Percentiles rank a stretch among this genome's conserved stretches.
These are phyloP conservation scores for Coremacera marginata DNA, from an alignment of 2,888 invertebrate species.

Conservation along the genomic window DNA sequence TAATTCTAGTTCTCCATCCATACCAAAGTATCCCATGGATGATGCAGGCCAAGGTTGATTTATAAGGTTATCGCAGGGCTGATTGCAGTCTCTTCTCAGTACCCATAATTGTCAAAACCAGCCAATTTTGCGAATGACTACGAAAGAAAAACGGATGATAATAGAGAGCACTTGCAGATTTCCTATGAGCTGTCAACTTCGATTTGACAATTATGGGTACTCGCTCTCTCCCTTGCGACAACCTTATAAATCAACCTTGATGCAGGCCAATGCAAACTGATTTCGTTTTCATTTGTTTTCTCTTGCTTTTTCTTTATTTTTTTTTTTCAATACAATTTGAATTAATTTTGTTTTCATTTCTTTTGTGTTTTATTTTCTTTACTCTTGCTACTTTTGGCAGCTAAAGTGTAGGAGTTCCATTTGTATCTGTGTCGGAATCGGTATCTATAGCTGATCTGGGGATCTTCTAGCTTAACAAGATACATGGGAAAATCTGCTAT, in stretches of 20 bases:
- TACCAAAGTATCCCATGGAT: conserved; percentile 5
- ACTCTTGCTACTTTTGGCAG: neutral
- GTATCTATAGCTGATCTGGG: neutral
- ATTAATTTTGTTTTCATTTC: conserved; percentile 15
- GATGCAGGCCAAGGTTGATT: neutral
- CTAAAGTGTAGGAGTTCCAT: neutral
- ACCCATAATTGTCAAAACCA: too few species aligned
- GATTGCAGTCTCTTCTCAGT: too few species aligned
- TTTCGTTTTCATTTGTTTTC: conserved; percentile 27
- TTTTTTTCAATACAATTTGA: conserved; percentile 31
- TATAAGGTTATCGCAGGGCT: too few species aligned
- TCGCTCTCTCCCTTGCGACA: too few species aligned
- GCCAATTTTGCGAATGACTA: too few species aligned
- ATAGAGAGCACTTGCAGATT: too few species aligned
- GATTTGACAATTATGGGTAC: too few species aligned
- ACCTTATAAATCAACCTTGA: too few species aligned
- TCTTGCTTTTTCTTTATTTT: conserved; percentile 6
- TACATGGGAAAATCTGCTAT: neutral
- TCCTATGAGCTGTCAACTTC: too few species aligned
- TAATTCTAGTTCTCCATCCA: too few species aligned
- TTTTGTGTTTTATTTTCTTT: neutral
- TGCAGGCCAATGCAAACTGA: conserved; percentile 18
- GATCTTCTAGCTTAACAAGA: neutral
- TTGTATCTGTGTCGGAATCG: neutral
- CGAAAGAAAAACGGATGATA: too few species aligned